A percentile compares a stretch with the other conserved stretches of the same genome.
These are phyloP conservation scores for Caiman crocodilus DNA, from an alignment of 2,797 vertebrate genomes.

Conservation along the genomic window DNA sequence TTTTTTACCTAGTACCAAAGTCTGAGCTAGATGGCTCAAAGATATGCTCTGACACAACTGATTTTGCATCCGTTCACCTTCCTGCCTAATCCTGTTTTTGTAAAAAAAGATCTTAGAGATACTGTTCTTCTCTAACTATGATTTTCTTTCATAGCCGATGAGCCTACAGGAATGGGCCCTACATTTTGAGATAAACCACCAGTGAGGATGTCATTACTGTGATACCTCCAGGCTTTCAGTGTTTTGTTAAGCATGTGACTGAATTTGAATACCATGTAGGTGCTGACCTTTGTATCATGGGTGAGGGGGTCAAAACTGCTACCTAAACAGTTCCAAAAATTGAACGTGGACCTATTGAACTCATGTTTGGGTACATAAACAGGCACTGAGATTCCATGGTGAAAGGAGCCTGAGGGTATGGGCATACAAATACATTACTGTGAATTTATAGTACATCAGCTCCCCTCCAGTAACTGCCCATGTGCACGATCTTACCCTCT, in stretches of 20 bases:
- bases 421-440: not conserved
- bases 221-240: not conserved
- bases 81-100: not conserved
- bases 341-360: not conserved
- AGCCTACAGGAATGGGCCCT: not conserved
- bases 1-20: not conserved
- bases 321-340: not conserved
- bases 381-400: not conserved
- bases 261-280: rapidly evolving
- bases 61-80: not conserved
- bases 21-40: not conserved
- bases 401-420: not conserved
- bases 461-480: too few species aligned
- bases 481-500: too few species aligned
- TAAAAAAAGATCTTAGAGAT: not conserved
- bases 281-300: not conserved
- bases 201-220: not conserved
- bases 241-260: not conserved
- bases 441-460: too few species aligned
- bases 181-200: not conserved
- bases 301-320: not conserved
- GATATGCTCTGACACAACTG: not conserved
- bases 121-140: not conserved
- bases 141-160: not conserved
- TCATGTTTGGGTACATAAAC: not conserved